Evolutionary conservation across 2,888 invertebrate genomes (phyloP), one percentile per base, ranked within the genome.

Genomic region (Ochropleura plecta): DNA sequence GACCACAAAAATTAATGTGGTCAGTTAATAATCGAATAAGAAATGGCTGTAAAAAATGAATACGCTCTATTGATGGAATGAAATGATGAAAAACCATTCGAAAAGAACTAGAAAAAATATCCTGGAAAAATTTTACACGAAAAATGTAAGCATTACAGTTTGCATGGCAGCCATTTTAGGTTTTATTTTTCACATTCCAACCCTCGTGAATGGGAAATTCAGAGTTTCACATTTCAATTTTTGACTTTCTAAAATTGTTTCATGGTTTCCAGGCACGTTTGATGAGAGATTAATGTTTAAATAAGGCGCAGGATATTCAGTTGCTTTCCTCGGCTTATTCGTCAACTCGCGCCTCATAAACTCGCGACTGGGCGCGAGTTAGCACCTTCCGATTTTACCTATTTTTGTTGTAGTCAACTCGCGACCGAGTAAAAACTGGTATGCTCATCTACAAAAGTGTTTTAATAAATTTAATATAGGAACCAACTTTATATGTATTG

Each of bases 141-240:
- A 72, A 63, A 70, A 44, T 64, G 44, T 7, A 46, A 46, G 55
- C 66, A 72, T 66, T 57, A 62, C 59, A 75, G 72, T 72, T 81
- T 73, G 6, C 46, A 65, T 7, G 59, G 16, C 48, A 18, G 9
- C 14, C 42, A 1, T 70, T 73, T 59, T 70, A 46, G 30, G 48
- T 63, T 55, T 65, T 49, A 49, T 78, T 72, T 77, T 73, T 73
- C 6, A n/a, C 10, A 73, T 70, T 67, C 9, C 49, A 18, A 3
- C 14, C 0, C 18, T 20, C 12, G n/a, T 66, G 53, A 70, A 70
- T 18, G 20, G 62, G 3, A 3, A 49, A 64, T 10, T 48, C n/a
- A 8, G 42, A 60, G 30, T 65, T 60, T 18, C 16, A 6, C 12
- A 53, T 59, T 60, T 12, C 14, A 4, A 20, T 16, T 2, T 55